phyloP scores from a whole-genome alignment of 1,140 invertebrate genomes.

The Battus philenor region DNA sequence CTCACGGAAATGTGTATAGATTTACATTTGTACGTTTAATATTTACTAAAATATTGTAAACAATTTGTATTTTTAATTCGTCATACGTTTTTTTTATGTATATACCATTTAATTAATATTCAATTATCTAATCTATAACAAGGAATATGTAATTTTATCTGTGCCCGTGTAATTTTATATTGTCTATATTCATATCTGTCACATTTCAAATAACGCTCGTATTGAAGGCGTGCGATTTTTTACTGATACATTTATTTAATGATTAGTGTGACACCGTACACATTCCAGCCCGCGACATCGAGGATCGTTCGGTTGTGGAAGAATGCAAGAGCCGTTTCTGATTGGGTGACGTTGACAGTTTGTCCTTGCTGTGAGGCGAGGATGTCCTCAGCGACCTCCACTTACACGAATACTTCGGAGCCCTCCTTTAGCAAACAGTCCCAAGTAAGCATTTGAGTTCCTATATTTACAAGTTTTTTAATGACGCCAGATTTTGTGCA shows the following conservation, averaged over 20 bases:
- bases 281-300: slow-evolving; percentile 6
- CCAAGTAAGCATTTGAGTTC: slow-evolving; percentile 11
- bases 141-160: slow-evolving; percentile 6
- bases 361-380: slow-evolving; percentile 1
- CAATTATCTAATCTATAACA: too few relatives aligned
- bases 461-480: too few relatives aligned
- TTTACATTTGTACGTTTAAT: too few relatives aligned
- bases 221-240: too few relatives aligned
- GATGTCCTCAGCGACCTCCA: neutral
- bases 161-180: slow-evolving; percentile 2
- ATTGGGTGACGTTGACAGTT: slow-evolving; percentile 4
- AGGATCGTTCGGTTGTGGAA: slow-evolving; percentile 12
- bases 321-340: slow-evolving; percentile 4
- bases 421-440: neutral
- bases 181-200: neutral
- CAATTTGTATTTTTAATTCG: too few relatives aligned
- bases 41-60: too few relatives aligned
- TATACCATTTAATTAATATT: too few relatives aligned
- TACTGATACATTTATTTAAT: neutral
- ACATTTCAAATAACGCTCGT: neutral
- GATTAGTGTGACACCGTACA: slow-evolving; percentile 13
- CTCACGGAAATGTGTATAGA: too few relatives aligned
- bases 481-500: too few relatives aligned
- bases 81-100: too few relatives aligned
- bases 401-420: neutral